A percentile compares a stretch with the other conserved stretches of the same genome.
phyloP scores from a whole-genome alignment of 2,888 invertebrate genomes.

The Zygothrica quintamaculata region DNA sequence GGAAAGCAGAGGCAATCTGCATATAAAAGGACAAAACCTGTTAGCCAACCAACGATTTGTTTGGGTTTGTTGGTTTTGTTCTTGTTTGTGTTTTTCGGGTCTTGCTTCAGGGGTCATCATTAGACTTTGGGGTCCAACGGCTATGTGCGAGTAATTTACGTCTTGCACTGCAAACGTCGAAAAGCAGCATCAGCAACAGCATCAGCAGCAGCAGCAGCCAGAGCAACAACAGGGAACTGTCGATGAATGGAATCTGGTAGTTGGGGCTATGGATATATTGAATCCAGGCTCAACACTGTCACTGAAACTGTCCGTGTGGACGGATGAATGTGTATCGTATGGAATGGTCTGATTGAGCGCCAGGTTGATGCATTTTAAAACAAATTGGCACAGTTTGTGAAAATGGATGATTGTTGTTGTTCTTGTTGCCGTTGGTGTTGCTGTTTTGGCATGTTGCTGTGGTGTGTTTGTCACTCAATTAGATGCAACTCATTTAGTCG shows the following conservation, averaged over 20 bases:
- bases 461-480: slow-evolving; percentile 75
- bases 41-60: slow-evolving; percentile 44
- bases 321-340: background rate
- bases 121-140: slow-evolving; percentile 13
- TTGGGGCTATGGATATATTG: background rate
- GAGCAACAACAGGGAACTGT: slow-evolving; percentile 43
- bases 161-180: slow-evolving; percentile 76
- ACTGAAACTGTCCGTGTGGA: slow-evolving; percentile 10
- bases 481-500: slow-evolving; percentile 73
- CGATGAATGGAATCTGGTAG: slow-evolving; percentile 15
- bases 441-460: slow-evolving; percentile 7
- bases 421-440: slow-evolving; percentile 17
- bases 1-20: slow-evolving; percentile 58
- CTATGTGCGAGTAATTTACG: slow-evolving; percentile 59
- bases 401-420: slow-evolving; percentile 32
- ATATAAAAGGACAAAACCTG: slow-evolving; percentile 74
- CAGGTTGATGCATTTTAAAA: slow-evolving; percentile 76
- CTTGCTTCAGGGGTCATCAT: slow-evolving; percentile 1
- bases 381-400: slow-evolving; percentile 79
- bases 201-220: too few species aligned
- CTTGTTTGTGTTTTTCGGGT: background rate
- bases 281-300: background rate
- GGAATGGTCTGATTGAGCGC: slow-evolving; percentile 59
- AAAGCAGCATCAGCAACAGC: slow-evolving; percentile 69
- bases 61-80: background rate